A percentile compares a stretch with the other conserved stretches of the same genome.
Conservation (phyloP, 2,888 invertebrate genomes). For the Flexamia atlantica region DNA sequence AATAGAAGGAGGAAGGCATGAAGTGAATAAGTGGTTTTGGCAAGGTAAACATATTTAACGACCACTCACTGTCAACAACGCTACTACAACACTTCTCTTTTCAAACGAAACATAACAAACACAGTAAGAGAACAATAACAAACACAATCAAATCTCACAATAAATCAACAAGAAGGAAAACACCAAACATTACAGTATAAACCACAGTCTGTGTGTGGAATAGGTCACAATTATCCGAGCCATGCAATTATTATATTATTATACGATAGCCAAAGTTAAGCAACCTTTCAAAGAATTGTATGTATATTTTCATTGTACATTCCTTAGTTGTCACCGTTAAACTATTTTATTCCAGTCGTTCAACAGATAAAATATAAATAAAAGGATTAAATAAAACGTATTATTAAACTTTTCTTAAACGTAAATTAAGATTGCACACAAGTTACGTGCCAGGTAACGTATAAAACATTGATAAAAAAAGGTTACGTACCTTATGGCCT, state of each 20-base stretch:
- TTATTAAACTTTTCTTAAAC: not conserved
- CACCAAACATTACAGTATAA: not conserved
- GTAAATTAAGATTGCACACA: too few relatives aligned
- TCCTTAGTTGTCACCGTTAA: not conserved
- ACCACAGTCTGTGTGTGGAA: too few relatives aligned
- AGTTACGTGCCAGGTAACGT: too few relatives aligned
- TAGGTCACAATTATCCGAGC: not conserved
- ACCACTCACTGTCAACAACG: not conserved
- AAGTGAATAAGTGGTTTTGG: too few relatives aligned
- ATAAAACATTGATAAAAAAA: too few relatives aligned
- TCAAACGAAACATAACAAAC: conserved; percentile 2
- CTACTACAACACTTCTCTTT: not conserved
- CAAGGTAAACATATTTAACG: too few relatives aligned
- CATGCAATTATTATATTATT: not conserved
- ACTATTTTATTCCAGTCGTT: too few relatives aligned
- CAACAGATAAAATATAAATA: too few relatives aligned
- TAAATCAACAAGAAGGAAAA: not conserved
- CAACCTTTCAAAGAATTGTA: not conserved
- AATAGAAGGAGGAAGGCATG: too few relatives aligned
- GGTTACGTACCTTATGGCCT: too few relatives aligned
- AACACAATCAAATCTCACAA: not conserved
- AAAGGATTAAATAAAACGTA: too few relatives aligned
- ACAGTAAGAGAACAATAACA: not conserved
- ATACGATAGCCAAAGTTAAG: too few relatives aligned
- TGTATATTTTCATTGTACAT: not conserved